These are phyloP conservation scores for Karalla daura DNA, from an alignment of 2,797 vertebrate genomes.

Conservation along the genomic window DNA sequence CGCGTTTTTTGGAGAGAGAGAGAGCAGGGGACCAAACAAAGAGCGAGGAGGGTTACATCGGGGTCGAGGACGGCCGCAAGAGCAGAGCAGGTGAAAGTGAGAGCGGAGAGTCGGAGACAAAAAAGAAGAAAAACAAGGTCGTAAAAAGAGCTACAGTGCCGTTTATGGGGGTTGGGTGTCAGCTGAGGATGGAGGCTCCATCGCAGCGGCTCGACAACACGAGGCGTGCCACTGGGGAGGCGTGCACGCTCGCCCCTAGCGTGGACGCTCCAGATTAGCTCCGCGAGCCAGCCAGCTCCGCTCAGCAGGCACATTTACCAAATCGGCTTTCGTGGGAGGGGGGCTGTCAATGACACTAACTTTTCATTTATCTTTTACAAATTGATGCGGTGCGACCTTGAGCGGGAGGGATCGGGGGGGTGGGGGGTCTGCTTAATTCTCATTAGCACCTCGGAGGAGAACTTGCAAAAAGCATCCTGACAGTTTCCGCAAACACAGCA, in stretches of 20 bases:
- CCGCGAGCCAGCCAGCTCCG: not conserved
- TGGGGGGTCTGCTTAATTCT: too few relatives aligned
- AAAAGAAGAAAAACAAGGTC: constrained; percentile 46
- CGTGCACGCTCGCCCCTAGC: not conserved
- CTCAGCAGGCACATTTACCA: not conserved
- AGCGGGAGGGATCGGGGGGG: too few relatives aligned
- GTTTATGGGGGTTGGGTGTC: constrained; percentile 38
- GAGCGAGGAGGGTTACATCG: not conserved
- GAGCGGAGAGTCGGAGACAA: not conserved
- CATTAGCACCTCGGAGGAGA: not conserved
- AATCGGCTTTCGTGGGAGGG: not conserved
- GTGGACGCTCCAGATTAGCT: not conserved
- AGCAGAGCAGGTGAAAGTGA: constrained; percentile 4
- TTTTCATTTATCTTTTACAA: not conserved
- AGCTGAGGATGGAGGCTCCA: constrained; percentile 46
- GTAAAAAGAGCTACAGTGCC: constrained; percentile 58
- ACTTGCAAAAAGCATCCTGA: not conserved
- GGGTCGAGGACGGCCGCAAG: constrained; percentile 8
- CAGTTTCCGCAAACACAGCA: not conserved
- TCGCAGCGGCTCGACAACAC: constrained; percentile 1
- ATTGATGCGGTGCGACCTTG: not conserved
- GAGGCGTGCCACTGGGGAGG: not conserved
- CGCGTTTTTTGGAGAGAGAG: not conserved
- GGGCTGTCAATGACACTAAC: not conserved
- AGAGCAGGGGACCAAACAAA: not conserved